phyloP scores from a whole-genome alignment of 1,140 invertebrate species.

The Pseudoatta argentina region DNA sequence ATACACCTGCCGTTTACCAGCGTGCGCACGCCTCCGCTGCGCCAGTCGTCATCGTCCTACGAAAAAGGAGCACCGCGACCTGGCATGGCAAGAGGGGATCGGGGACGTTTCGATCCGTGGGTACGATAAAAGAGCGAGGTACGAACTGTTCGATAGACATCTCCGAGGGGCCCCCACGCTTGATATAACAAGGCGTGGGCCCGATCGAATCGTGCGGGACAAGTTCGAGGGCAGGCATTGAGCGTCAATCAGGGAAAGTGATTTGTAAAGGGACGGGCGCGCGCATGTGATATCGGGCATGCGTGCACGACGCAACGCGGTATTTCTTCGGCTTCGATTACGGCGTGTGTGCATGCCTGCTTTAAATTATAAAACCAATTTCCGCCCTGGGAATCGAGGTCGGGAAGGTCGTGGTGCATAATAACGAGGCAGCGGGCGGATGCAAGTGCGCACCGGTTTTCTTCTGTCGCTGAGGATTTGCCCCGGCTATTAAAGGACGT shows the following conservation, averaged over 20 bases:
- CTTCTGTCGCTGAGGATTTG: conserved; percentile 52
- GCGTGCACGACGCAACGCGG: conserved; percentile 51
- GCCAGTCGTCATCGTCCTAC: conserved; percentile 59
- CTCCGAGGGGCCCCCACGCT: conserved; percentile 47
- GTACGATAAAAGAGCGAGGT: conserved; percentile 56
- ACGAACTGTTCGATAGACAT: conserved; percentile 69
- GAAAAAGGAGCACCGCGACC: conserved; percentile 49
- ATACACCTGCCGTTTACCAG: conserved; percentile 72
- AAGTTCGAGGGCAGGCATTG: conserved; percentile 74
- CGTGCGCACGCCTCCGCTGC: conserved; percentile 42
- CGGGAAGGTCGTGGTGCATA: conserved; percentile 70
- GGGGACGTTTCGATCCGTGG: conserved; percentile 61
- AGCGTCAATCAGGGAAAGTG: conserved; percentile 82
- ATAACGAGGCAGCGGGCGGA: conserved; percentile 71
- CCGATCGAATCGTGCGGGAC: conserved; percentile 71
- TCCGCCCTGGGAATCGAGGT: conserved; percentile 71
- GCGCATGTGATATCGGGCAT: conserved; percentile 57
- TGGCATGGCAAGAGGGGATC: neutral
- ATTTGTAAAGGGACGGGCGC: conserved; percentile 75
- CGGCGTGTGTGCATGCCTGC: conserved; percentile 46
- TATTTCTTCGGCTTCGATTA: conserved; percentile 67
- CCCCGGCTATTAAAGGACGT: conserved; percentile 46
- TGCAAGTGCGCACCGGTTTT: conserved; percentile 67
- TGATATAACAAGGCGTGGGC: conserved; percentile 68
- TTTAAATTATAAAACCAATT: conserved; percentile 82